A percentile compares a stretch with the other conserved stretches of the same genome.
These are phyloP conservation scores for Zootermopsis nevadensis DNA, from an alignment of 2,888 invertebrate species.

Conservation along the genomic window DNA sequence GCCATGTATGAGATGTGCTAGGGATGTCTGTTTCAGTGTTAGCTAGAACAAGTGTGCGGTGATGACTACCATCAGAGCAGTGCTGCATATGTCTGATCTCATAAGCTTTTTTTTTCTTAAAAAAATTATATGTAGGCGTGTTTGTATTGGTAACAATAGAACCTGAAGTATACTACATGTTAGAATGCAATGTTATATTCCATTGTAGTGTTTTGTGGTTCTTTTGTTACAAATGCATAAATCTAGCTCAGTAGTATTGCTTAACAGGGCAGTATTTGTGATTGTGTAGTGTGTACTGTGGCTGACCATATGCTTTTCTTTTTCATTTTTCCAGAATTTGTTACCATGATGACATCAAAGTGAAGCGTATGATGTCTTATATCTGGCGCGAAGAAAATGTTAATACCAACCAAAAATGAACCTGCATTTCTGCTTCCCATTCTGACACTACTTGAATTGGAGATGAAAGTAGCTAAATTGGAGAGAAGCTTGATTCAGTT, in stretches of 20 bases:
- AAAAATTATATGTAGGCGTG: neutral
- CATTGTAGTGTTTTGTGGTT: neutral
- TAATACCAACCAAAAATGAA: conserved; percentile 55
- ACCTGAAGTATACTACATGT: conserved; percentile 20
- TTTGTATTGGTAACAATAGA: neutral
- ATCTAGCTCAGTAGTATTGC: neutral
- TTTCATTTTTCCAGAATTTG: conserved; percentile 85
- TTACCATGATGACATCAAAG: conserved; percentile 99
- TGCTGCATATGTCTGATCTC: conserved; percentile 15
- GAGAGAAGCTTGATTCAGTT: conserved; percentile 54
- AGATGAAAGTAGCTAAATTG: conserved; percentile 56
- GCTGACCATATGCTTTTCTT: conserved; percentile 53
- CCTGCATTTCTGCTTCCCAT: conserved; percentile 59
- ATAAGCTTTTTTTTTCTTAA: neutral
- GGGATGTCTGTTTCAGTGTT: conserved; percentile 18
- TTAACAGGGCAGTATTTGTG: neutral
- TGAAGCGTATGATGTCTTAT: conserved; percentile 67
- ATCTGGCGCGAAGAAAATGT: conserved; percentile 55
- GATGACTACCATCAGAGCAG: conserved; percentile 5
- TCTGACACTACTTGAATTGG: conserved; percentile 56
- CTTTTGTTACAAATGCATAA: conserved; percentile 20
- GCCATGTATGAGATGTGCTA: neutral
- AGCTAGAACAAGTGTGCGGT: conserved; percentile 28
- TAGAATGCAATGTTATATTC: conserved; percentile 26
- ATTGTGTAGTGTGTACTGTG: conserved; percentile 22